Base-by-base conservation (phyloP, 2,797 vertebrate genomes). In the Periophthalmus magnuspinnatus region DNA sequence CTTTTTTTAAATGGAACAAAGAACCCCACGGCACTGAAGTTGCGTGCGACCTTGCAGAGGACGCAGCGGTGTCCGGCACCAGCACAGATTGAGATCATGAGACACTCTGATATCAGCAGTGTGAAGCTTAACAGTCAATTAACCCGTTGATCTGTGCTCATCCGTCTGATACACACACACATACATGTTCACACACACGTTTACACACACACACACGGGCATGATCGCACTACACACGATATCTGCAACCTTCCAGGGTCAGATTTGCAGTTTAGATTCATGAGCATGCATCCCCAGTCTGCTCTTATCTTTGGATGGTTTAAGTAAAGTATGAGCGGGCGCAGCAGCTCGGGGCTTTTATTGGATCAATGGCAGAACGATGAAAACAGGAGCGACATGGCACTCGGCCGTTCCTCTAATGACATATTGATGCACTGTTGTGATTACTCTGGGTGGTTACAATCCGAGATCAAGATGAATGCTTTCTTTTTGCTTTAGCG, bases 51-150 rank as follows among this genome's bases (percentile, higher is more conserved):
- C 83, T 86, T 88, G 75, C 33, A 36, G 52, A 74, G 54, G 63
- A 67, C 80, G 60, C 13, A 54, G 56, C 70, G n/a, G 72, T 5
- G 0, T 65, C 45, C 67, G 8, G 41, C 10, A 71, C 63, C 75
- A 82, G 58, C 67, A 50, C 61, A 74, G 82, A 88, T 87, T 83
- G 77, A 70, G 69, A 88, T 89, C 75, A 0, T 69, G 71, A 56
- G 68, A 66, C 65, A 70, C 65, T 89, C 74, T 88, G 80, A 88
- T 85, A 74, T 71, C 65, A 5, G 62, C 72, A 89, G 75, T 76
- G 63, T 54, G 13, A 59, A 70, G 78, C 83, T 88, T 81, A 82
- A 75, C 77, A 77, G 74, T 75, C 71, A 80, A 85, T 86, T 88
- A 90, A 86, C 83, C 80, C 75, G 58, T 69, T 81, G 83, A 86